Evolutionary conservation across 2,113 vertebrate genomes (phyloP).

Genomic region (Zosterops lateralis): DNA sequence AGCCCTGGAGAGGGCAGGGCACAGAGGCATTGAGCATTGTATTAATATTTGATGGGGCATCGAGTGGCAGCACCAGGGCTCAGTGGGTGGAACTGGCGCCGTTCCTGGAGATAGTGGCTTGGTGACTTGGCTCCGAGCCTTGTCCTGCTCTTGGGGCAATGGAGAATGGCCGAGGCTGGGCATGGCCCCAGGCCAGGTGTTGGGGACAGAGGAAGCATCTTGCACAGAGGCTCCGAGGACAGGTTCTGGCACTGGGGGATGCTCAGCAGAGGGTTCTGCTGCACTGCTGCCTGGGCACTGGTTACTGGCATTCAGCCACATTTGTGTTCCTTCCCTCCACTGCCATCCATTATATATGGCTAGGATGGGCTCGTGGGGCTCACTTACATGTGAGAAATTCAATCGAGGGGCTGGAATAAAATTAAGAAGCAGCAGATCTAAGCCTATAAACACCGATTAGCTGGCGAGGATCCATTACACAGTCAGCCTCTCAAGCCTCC

Average conservation of each 20-base stretch:
- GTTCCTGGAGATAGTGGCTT: background rate
- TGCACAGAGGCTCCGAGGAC: background rate
- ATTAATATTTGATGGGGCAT: constrained; percentile 49
- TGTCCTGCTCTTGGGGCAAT: background rate
- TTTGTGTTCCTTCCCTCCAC: background rate
- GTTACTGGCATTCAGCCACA: background rate
- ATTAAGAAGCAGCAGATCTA: constrained; percentile 16
- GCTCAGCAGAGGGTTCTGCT: background rate
- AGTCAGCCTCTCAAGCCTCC: background rate
- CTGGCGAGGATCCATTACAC: background rate
- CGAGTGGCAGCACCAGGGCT: background rate
- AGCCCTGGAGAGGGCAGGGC: background rate
- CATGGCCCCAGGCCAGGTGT: background rate
- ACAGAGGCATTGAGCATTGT: background rate
- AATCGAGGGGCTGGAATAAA: background rate
- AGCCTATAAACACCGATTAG: background rate
- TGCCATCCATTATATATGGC: background rate
- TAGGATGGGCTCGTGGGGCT: background rate
- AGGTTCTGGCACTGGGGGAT: background rate
- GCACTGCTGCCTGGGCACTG: rapidly evolving
- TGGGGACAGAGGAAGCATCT: background rate
- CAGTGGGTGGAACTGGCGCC: background rate
- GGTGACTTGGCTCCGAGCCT: background rate
- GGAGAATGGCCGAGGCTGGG: background rate
- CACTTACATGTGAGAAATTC: constrained; percentile 28